Conservation (phyloP, 1,140 invertebrate species). For the Scaptomyza graminum region DNA sequence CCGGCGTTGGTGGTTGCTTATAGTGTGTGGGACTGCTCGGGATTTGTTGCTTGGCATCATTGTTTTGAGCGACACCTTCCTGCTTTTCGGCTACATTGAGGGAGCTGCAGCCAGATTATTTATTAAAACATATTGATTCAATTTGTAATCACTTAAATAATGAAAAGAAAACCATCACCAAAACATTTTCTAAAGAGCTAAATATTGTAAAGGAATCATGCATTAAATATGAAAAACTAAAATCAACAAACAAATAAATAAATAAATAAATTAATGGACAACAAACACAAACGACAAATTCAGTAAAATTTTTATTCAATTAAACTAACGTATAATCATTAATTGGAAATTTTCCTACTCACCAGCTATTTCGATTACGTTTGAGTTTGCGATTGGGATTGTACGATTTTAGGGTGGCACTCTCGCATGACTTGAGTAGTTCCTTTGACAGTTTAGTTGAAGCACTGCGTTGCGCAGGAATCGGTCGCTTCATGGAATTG, state of each 20-base stretch:
- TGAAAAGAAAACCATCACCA: background rate
- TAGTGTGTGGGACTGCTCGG: slow-evolving; percentile 94
- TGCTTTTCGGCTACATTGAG: slow-evolving; percentile 45
- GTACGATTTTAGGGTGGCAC: slow-evolving; percentile 77
- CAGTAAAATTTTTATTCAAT: too few relatives aligned
- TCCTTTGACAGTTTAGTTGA: slow-evolving; percentile 66
- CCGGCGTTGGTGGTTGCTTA: slow-evolving; percentile 95
- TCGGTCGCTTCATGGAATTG: slow-evolving; percentile 77
- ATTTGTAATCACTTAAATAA: background rate
- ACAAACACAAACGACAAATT: background rate
- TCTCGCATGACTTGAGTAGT: slow-evolving; percentile 68
- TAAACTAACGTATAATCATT: too few relatives aligned
- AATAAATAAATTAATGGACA: too few relatives aligned
- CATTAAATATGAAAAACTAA: too few relatives aligned
- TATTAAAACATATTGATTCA: background rate
- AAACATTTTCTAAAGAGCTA: background rate
- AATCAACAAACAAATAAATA: background rate
- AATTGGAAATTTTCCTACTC: slow-evolving; percentile 9
- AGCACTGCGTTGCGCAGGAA: slow-evolving; percentile 65
- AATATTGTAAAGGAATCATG: background rate
- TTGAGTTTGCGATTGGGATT: slow-evolving; percentile 83
- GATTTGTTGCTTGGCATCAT: slow-evolving; percentile 75
- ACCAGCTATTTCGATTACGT: slow-evolving; percentile 79
- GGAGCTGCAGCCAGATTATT: slow-evolving; percentile 32
- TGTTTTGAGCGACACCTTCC: slow-evolving; percentile 58